These are phyloP conservation scores for Triplophysa bombifrons DNA, from an alignment of 2,797 vertebrate genomes.

Conservation along the genomic window DNA sequence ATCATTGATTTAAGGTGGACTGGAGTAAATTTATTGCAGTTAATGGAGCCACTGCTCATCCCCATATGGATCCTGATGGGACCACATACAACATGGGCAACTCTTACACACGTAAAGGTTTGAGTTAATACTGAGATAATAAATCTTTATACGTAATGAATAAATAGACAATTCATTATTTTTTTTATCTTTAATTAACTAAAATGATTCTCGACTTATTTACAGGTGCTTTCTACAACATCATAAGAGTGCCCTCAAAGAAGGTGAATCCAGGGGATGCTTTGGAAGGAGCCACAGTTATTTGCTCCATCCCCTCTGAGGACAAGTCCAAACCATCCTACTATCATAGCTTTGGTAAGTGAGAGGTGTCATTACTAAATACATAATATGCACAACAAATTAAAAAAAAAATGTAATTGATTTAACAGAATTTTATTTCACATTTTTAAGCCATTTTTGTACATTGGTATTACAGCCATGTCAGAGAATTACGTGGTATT, in stretches of 20 bases:
- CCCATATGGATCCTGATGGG: constrained; percentile 87
- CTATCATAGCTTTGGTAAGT: constrained; percentile 94
- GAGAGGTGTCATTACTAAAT: neutral
- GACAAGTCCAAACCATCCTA: constrained; percentile 85
- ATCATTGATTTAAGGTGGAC: constrained; percentile 78
- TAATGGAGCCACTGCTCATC: constrained; percentile 90
- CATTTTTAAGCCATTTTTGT: neutral
- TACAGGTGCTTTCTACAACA: constrained; percentile 86
- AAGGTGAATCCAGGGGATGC: constrained; percentile 68
- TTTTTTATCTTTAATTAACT: too few species aligned
- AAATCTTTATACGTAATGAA: too few species aligned
- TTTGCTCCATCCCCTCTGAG: constrained; percentile 82
- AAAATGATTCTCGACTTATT: neutral
- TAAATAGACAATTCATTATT: too few species aligned
- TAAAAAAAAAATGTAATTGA: too few species aligned
- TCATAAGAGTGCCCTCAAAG: constrained; percentile 84
- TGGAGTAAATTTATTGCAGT: constrained; percentile 91
- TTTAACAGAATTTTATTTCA: neutral
- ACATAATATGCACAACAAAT: neutral
- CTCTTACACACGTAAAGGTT: constrained; percentile 83
- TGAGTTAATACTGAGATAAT: neutral
- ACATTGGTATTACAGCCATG: constrained; percentile 78
- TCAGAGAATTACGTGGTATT: constrained; percentile 90
- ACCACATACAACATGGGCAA: constrained; percentile 94
- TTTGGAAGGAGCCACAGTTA: constrained; percentile 80